Conservation (phyloP, 1,140 invertebrate species). For the Lepidostoma basale region DNA sequence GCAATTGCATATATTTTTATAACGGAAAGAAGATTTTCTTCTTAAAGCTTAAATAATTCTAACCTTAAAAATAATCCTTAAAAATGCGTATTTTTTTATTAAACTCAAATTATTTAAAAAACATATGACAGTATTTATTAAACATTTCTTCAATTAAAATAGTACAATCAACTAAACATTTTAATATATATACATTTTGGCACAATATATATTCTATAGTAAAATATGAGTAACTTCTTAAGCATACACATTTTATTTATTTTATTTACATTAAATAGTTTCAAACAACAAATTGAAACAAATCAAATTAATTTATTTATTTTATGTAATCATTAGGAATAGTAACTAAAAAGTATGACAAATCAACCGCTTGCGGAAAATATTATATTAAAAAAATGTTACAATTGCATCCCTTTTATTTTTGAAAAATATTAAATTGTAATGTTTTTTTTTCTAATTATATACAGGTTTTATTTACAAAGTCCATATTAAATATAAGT, state of each 20-base stretch:
- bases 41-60: too few relatives aligned
- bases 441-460: not conserved
- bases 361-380: not conserved
- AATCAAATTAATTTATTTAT: not conserved
- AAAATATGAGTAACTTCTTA: not conserved
- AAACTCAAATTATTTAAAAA: too few relatives aligned
- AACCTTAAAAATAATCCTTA: too few relatives aligned
- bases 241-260: not conserved
- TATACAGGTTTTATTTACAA: not conserved
- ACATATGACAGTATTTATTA: too few relatives aligned
- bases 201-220: slow-evolving; percentile 1
- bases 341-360: not conserved
- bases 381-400: not conserved
- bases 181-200: slow-evolving; percentile 2
- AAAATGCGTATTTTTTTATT: too few relatives aligned
- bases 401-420: not conserved
- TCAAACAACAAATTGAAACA: not conserved
- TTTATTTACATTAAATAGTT: not conserved
- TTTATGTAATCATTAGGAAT: not conserved
- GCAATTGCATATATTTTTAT: too few relatives aligned
- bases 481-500: too few relatives aligned
- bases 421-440: not conserved
- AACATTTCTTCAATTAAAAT: slow-evolving; percentile 2
- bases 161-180: not conserved
- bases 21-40: too few relatives aligned